These are phyloP conservation scores for Megaceryle alcyon DNA, from an alignment of 2,797 vertebrate genomes.

Conservation along the genomic window DNA sequence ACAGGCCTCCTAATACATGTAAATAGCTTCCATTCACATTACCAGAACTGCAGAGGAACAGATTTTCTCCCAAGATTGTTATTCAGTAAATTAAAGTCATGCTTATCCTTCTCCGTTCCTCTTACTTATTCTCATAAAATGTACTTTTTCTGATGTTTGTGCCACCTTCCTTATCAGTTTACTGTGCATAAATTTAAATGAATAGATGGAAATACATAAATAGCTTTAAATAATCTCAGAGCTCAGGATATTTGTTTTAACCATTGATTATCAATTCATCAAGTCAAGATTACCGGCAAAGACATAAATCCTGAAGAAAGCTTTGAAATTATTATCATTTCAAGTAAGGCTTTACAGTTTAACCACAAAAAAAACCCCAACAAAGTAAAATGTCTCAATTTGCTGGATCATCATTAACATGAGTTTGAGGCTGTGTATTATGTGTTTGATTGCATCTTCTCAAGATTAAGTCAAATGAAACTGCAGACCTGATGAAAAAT, in stretches of 20 bases:
- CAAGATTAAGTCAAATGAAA: background rate
- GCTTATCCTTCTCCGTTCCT: background rate
- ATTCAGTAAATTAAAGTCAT: slow-evolving; percentile 39
- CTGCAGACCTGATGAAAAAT: background rate
- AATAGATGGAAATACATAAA: background rate
- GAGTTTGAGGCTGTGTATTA: background rate
- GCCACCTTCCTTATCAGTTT: background rate
- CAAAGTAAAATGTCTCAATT: background rate
- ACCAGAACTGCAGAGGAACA: slow-evolving; percentile 9
- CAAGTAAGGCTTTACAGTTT: background rate
- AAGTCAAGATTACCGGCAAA: background rate
- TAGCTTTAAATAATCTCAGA: background rate
- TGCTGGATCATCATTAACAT: background rate
- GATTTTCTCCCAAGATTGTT: background rate
- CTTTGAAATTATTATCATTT: background rate
- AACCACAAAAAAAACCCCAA: background rate
- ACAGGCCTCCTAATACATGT: slow-evolving; percentile 11
- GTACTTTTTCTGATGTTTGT: background rate
- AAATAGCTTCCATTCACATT: slow-evolving; percentile 41
- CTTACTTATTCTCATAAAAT: background rate
- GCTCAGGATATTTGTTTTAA: slow-evolving; percentile 21
- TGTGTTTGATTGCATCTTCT: background rate
- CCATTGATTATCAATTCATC: background rate
- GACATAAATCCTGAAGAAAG: background rate
- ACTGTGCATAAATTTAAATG: background rate